Percentiles rank a stretch among this genome's conserved stretches.
These are phyloP conservation scores for Macrostomum lignano DNA, from an alignment of 1,140 invertebrate species.

Conservation along the genomic window DNA sequence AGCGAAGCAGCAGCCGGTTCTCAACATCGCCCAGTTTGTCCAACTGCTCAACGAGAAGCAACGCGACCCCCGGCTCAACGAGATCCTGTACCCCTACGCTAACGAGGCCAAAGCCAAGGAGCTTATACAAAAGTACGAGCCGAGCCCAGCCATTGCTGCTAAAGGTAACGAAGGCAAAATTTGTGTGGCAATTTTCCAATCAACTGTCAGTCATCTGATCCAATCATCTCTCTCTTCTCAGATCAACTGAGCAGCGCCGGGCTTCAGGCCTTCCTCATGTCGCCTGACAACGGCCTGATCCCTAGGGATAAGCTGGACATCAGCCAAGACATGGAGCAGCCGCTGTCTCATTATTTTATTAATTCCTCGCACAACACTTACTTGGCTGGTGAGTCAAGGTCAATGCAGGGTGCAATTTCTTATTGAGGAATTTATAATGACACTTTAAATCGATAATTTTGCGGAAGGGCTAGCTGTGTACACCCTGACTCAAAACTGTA, in stretches of 20 bases:
- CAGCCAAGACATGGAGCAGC: conserved; percentile 93
- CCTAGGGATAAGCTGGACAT: conserved; percentile 80
- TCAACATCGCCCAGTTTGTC: no score
- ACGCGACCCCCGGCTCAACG: conserved; percentile 72
- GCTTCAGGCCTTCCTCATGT: conserved; percentile 83
- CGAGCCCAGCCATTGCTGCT: conserved; percentile 6
- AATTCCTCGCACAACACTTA: conserved; percentile 99
- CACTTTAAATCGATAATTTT: no score
- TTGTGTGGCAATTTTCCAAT: no score
- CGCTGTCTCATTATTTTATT: conserved; percentile 85
- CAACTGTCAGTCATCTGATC: no score
- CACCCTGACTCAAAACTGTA: no score
- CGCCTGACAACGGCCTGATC: conserved; percentile 90
- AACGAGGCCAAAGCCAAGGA: conserved; percentile 52
- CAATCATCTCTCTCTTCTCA: conserved; percentile 10
- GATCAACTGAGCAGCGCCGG: conserved; percentile 62
- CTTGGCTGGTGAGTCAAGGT: no score
- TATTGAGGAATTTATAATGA: no score
- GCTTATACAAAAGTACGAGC: conserved; percentile 59
- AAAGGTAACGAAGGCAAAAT: no score
- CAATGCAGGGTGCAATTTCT: no score
- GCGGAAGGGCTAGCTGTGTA: no score
- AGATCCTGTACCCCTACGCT: conserved; percentile 78
- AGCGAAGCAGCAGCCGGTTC: no score
- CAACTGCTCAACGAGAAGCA: no score